Evolutionary conservation across 2,797 vertebrate genomes (phyloP).

Genomic region (Ctenosaura bakeri): DNA sequence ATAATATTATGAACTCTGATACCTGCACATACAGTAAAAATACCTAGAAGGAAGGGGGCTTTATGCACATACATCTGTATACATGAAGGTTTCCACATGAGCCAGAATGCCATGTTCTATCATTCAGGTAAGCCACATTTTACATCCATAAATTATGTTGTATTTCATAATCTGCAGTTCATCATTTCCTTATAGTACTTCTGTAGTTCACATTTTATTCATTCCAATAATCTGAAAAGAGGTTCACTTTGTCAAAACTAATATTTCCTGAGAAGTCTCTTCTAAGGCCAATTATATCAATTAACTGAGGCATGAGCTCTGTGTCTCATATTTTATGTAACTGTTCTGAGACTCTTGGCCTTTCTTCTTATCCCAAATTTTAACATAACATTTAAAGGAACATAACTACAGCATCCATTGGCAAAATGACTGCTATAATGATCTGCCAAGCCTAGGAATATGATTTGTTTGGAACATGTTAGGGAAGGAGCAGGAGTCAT

Average conservation of each 20-base stretch:
- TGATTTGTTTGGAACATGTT: neutral
- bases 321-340: neutral
- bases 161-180: too few species aligned
- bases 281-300: neutral
- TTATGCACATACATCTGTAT: too few species aligned
- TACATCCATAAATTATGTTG: neutral
- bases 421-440: neutral
- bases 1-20: neutral
- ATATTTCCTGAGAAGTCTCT: neutral
- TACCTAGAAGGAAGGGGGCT: too few species aligned
- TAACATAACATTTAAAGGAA: neutral
- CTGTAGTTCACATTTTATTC: neutral
- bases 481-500: neutral
- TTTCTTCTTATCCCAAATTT: neutral
- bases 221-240: neutral
- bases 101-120: too few species aligned
- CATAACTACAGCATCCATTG: neutral
- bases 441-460: neutral
- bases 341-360: neutral
- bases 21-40: neutral
- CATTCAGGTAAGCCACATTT: neutral
- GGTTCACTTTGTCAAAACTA: neutral
- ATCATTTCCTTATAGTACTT: neutral
- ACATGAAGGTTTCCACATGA: too few species aligned
- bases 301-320: too few species aligned